phyloP scores from a whole-genome alignment of 2,113 vertebrate species.

The Phodopus roborovskii region DNA sequence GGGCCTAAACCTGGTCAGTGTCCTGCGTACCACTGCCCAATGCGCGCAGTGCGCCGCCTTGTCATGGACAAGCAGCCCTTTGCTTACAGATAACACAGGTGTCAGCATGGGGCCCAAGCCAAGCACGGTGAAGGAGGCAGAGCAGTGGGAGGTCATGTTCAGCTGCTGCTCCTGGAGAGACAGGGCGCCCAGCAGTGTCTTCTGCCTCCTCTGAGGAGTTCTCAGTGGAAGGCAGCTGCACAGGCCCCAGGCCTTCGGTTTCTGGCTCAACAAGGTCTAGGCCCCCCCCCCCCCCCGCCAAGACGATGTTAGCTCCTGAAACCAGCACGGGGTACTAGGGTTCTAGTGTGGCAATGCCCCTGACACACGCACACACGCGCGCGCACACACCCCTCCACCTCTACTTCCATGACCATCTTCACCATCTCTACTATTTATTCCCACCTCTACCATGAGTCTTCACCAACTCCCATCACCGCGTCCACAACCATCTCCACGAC shows the following conservation, averaged over 20 bases:
- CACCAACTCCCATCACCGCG: not conserved
- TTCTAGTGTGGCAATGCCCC: not conserved
- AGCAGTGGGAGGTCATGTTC: not conserved
- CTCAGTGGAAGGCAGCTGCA: not conserved
- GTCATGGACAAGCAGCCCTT: not conserved
- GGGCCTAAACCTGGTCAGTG: not conserved
- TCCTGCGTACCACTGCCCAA: not conserved
- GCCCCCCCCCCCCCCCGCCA: no score
- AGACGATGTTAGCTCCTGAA: accelerated
- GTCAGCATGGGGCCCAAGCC: not conserved
- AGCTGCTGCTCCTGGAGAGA: not conserved
- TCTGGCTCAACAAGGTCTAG: no score
- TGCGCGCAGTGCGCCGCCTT: accelerated
- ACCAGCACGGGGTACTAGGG: not conserved
- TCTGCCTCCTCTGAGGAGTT: not conserved
- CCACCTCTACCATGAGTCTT: not conserved
- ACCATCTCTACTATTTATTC: no score
- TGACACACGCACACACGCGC: not conserved
- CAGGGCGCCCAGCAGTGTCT: accelerated
- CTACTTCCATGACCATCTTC: not conserved
- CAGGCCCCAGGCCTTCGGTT: not conserved
- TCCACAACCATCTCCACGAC: not conserved
- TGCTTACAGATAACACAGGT: not conserved
- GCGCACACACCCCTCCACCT: no score
- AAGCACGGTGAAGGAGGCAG: accelerated